phyloP scores from a whole-genome alignment of 2,888 invertebrate species.

The Sesia bembeciformis region DNA sequence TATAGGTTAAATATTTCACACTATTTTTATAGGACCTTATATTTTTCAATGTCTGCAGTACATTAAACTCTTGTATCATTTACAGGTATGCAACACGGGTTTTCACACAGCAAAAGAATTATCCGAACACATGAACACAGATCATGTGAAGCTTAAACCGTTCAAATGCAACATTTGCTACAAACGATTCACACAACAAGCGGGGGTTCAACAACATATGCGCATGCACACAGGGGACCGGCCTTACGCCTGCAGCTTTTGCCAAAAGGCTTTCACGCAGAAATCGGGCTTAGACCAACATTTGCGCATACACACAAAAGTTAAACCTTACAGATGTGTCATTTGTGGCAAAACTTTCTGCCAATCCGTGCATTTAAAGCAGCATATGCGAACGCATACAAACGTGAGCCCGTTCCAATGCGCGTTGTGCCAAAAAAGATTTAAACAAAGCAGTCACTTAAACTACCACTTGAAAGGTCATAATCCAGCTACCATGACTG shows the following conservation, averaged over 20 bases:
- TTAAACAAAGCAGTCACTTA: conserved; percentile 58
- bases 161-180: conserved; percentile 47
- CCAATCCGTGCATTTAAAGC: conserved; percentile 52
- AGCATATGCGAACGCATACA: conserved; percentile 64
- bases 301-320: conserved; percentile 51
- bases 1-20: no score
- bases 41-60: not conserved
- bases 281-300: conserved; percentile 64
- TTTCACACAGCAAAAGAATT: conserved; percentile 33
- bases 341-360: conserved; percentile 56
- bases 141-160: conserved; percentile 47
- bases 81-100: conserved; percentile 40
- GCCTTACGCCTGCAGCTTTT: conserved; percentile 51
- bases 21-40: not conserved
- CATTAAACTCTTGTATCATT: not conserved
- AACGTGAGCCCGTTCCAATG: conserved; percentile 60
- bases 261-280: conserved; percentile 58
- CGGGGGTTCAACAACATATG: conserved; percentile 55
- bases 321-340: conserved; percentile 55
- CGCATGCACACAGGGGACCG: conserved; percentile 51
- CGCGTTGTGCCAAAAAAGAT: conserved; percentile 45
- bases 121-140: conserved; percentile 29
- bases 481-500: conserved; percentile 33
- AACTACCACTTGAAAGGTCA: conserved; percentile 60
- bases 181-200: conserved; percentile 54